Base-by-base conservation (phyloP, 1,140 invertebrate genomes). In the Stegodyphus mimosarum region DNA sequence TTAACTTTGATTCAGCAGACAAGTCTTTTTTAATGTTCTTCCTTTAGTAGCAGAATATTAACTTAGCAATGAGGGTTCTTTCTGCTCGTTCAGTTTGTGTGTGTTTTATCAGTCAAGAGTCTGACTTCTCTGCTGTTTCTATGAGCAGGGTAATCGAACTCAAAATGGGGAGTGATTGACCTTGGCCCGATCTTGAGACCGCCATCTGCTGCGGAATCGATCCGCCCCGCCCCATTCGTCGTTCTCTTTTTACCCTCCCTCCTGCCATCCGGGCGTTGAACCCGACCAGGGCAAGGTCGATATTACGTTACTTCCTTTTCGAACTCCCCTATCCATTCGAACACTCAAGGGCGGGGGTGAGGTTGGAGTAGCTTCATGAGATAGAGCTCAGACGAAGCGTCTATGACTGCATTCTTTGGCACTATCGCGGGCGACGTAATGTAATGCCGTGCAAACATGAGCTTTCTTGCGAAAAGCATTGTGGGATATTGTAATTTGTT, bases 161-260 rank as follows among this genome's bases (percentile, higher is more conserved):
- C 69, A n/a, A 49, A 17, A 71, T 48, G n/a, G 79, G 55, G 71
- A 53, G 55, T 70, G 77, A 80, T 13, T 83, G 80, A 83, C 80
- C 80, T 83, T 83, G 80, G 80, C 80, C 80, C 71, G 18, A 64
- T 78, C 71, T 83, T 66, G 55, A 52, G 69, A 66, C 10, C 60
- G 55, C 80, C 80, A 83, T 83, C 80, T 83, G 80, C 60, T 53
- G 55, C 50, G 7, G 53, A 74, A 74, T 83, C 80, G 78, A 81
- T 81, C 72, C 33, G 66, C 52, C 6, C 13, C 53, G 15, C 33
- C 33, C 55, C 55, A 60, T 60, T 60, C 33, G 33, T 33, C 33
- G 33, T 33, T 33, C 33, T 33, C 33, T 60, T 60, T 60, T 60
- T 60, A 33, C 33, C 33, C 33, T 67, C 69, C 53, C 53, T 64